Percentiles rank a stretch among this genome's conserved stretches.
Evolutionary conservation across 2,113 vertebrate species (phyloP).

Genomic region (Rhagologus leucostigma): DNA sequence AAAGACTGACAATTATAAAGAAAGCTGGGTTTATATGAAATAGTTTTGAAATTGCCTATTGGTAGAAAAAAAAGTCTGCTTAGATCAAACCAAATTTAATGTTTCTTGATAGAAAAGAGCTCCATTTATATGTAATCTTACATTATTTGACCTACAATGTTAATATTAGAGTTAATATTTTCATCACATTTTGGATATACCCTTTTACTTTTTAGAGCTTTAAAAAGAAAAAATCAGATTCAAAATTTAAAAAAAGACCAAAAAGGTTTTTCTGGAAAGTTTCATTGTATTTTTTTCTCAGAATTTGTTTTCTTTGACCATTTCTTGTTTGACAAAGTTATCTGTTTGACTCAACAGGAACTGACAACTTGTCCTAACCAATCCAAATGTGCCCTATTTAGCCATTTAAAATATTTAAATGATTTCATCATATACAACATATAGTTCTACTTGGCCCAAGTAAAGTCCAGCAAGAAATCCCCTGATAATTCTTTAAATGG

Average conservation of each 20-base stretch:
- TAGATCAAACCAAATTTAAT: background rate
- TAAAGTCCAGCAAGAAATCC: background rate
- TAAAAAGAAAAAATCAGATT: background rate
- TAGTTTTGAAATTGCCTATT: background rate
- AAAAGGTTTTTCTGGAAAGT: background rate
- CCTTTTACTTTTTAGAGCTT: background rate
- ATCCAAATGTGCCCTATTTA: background rate
- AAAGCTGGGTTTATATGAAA: background rate
- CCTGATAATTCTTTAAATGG: background rate
- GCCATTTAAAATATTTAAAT: background rate
- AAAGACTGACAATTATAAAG: background rate
- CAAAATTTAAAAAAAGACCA: background rate
- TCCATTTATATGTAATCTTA: background rate
- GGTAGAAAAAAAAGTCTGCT: background rate
- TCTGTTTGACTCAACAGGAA: background rate
- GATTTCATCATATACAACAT: accelerated
- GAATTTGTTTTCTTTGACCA: background rate
- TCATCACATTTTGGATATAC: background rate
- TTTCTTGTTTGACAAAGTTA: background rate
- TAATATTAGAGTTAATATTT: background rate
- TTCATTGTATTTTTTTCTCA: background rate
- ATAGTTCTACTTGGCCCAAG: background rate
- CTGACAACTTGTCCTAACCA: background rate
- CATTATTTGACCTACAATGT: background rate
- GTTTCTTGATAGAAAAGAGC: background rate